phyloP scores from a whole-genome alignment of 2,797 vertebrate species.

The Setipinna tenuifilis region DNA sequence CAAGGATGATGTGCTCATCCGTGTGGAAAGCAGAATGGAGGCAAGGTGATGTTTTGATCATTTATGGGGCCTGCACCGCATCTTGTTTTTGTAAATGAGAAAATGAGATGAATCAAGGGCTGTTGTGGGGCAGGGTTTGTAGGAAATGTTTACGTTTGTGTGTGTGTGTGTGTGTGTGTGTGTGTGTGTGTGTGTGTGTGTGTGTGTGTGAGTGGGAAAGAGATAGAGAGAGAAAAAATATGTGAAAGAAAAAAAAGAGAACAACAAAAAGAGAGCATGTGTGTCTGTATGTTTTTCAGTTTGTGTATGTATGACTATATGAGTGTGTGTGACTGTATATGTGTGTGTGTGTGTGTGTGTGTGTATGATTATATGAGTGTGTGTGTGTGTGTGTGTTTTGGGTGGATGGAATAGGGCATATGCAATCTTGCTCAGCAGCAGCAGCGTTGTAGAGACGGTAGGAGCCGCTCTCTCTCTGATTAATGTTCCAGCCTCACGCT shows the following conservation, averaged over 20 bases:
- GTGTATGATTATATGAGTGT: background rate
- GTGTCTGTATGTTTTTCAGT: background rate
- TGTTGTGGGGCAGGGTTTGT: background rate
- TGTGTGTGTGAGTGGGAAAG: background rate
- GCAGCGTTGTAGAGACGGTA: background rate
- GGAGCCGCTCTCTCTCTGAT: conserved; percentile 45
- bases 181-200: background rate
- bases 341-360: background rate
- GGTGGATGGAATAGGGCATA: background rate
- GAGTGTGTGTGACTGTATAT: background rate
- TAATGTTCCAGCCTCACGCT: conserved; percentile 50
- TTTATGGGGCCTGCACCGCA: conserved; percentile 30
- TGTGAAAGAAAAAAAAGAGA: too few species aligned
- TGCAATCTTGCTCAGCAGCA: conserved; percentile 14
- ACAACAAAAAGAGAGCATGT: background rate
- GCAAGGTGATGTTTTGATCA: conserved; percentile 28
- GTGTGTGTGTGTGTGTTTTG: background rate
- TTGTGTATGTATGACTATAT: background rate
- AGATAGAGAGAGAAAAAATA: too few species aligned
- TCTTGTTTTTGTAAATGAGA: background rate
- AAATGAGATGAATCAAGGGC: conserved; percentile 13
- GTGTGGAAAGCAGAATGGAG: conserved; percentile 12
- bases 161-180: background rate
- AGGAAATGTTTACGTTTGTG: background rate
- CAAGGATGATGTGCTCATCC: background rate